Percentiles rank a stretch among this genome's conserved stretches.
These are phyloP conservation scores for Rhea pennata DNA, from an alignment of 2,113 vertebrate species.

Conservation along the genomic window DNA sequence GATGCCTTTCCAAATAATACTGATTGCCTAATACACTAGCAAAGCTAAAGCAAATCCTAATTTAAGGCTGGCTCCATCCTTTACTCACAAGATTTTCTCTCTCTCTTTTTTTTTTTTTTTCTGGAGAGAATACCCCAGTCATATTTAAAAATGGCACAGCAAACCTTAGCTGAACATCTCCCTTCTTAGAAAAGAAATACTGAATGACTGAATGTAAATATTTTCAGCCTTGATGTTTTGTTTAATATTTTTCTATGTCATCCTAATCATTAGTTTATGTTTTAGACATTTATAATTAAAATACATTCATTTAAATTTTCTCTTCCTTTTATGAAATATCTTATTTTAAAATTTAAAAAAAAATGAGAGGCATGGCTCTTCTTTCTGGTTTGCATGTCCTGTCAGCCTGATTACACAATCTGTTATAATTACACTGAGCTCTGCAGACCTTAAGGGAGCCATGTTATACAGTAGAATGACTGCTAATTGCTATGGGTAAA, in stretches of 20 bases:
- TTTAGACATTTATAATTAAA: constrained; percentile 39
- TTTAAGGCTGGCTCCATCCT: neutral
- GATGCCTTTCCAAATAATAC: neutral
- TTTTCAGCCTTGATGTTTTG: constrained; percentile 49
- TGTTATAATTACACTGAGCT: constrained; percentile 41
- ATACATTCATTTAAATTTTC: constrained; percentile 9
- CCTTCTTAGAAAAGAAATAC: constrained; percentile 16
- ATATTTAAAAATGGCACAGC: constrained; percentile 7
- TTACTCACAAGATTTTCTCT: neutral
- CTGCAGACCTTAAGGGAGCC: constrained; percentile 44
- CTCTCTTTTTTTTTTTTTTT: neutral
- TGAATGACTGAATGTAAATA: constrained; percentile 54
- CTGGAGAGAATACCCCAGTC: neutral
- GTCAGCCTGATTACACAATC: constrained; percentile 50
- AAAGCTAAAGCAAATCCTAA: constrained; percentile 11
- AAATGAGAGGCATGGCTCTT: neutral
- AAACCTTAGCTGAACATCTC: constrained; percentile 28
- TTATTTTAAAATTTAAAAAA: neutral
- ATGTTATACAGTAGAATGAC: constrained; percentile 44
- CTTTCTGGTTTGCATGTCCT: constrained; percentile 29
- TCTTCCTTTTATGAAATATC: neutral
- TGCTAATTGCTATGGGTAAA: constrained; percentile 63
- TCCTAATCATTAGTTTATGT: constrained; percentile 46
- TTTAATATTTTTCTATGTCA: constrained; percentile 37
- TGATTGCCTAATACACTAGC: neutral